A percentile compares a stretch with the other conserved stretches of the same genome.
These are phyloP conservation scores for Dipodomys spectabilis DNA, from an alignment of 2,113 vertebrate genomes.

Conservation along the genomic window DNA sequence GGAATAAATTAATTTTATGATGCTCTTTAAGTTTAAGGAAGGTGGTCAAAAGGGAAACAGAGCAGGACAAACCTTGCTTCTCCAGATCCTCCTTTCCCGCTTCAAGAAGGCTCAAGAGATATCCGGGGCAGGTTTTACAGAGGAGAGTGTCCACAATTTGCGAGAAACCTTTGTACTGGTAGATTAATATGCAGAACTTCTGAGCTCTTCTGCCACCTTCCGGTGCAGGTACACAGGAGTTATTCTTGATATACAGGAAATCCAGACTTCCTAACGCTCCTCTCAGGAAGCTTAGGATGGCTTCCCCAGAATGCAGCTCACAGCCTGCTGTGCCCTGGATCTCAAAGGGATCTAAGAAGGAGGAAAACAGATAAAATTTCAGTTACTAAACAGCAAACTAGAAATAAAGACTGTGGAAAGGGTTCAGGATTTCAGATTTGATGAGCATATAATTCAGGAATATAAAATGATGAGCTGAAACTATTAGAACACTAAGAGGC, in stretches of 20 bases:
- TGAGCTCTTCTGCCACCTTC: not conserved
- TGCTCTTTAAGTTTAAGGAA: constrained; percentile 81
- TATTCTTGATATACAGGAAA: not conserved
- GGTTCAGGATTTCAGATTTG: not conserved
- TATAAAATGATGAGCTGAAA: not conserved
- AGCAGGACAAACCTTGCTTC: not conserved
- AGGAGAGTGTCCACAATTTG: not conserved
- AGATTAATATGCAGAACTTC: not conserved
- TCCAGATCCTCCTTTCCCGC: not conserved
- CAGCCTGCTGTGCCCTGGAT: constrained; percentile 32
- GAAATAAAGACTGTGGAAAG: no score
- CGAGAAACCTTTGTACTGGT: not conserved
- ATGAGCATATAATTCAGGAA: not conserved
- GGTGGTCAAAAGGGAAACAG: no score
- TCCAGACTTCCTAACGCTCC: constrained; percentile 11
- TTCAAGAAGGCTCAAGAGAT: not conserved
- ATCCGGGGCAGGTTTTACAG: not conserved
- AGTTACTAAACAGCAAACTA: not conserved
- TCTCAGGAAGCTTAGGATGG: not conserved
- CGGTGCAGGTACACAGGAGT: not conserved
- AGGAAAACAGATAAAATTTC: not conserved
- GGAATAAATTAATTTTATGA: constrained; percentile 99
- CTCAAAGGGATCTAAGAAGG: constrained; percentile 44
- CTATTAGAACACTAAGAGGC: not conserved
- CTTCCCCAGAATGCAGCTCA: not conserved